Percentiles rank a stretch among this genome's conserved stretches.
phyloP scores from a whole-genome alignment of 2,113 vertebrate genomes.

The Anas platyrhynchos region DNA sequence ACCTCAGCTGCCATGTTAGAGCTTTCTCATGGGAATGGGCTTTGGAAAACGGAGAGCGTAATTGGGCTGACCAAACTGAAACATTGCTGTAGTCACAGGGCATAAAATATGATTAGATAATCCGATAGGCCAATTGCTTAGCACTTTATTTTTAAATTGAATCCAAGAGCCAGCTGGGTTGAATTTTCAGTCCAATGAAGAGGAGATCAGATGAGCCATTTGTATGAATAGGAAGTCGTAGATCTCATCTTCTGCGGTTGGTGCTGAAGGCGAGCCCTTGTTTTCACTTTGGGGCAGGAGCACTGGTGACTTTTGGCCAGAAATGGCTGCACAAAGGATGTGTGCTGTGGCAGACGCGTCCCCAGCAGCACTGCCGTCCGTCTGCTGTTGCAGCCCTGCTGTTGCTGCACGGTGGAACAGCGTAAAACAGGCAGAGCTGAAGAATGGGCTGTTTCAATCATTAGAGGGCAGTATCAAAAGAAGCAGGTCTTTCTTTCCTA shows the following conservation, averaged over 20 bases:
- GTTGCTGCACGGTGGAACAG: not conserved
- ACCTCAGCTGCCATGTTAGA: not conserved
- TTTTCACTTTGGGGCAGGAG: not conserved
- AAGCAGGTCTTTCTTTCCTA: not conserved
- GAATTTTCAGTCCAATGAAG: conserved; percentile 11
- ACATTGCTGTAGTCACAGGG: not conserved
- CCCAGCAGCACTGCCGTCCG: conserved; percentile 46
- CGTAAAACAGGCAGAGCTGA: not conserved
- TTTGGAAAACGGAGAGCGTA: not conserved
- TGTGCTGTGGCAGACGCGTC: not conserved
- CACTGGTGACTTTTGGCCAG: not conserved
- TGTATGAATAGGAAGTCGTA: not conserved
- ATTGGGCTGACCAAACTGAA: not conserved
- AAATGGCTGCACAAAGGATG: not conserved
- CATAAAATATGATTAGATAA: not conserved
- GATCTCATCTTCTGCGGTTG: not conserved
- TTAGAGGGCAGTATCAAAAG: not conserved
- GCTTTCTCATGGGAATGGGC: not conserved
- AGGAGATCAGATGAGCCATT: conserved; percentile 7
- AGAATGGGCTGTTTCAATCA: not conserved
- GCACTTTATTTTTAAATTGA: not conserved
- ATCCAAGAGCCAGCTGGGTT: conserved; percentile 24
- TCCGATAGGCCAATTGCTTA: not conserved
- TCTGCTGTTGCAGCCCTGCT: not conserved
- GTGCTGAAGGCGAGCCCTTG: not conserved